These are phyloP conservation scores for Guaruba guarouba DNA, from an alignment of 2,113 vertebrate species.

Conservation along the genomic window DNA sequence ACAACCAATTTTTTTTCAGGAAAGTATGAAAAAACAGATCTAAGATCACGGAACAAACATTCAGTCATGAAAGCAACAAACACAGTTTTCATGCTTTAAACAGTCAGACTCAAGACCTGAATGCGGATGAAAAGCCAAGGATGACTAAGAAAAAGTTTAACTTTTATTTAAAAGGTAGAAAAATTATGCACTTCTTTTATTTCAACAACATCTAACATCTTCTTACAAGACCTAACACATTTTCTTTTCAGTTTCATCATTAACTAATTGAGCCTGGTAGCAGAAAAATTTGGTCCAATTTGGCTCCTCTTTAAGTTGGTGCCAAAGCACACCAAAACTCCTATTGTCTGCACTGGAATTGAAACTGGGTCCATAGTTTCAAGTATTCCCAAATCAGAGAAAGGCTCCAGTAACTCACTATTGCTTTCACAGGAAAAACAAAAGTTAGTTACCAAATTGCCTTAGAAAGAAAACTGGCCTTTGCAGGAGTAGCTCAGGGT, in stretches of 20 bases:
- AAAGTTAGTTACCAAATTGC: background rate
- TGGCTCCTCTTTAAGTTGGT: background rate
- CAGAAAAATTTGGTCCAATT: background rate
- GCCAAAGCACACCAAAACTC: background rate
- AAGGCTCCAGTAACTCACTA: background rate
- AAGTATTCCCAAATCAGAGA: background rate
- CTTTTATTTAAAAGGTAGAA: background rate
- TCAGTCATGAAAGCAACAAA: background rate
- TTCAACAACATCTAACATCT: background rate
- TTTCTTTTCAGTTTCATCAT: background rate
- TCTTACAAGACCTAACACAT: background rate
- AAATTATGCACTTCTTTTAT: background rate
- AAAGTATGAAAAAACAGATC: background rate
- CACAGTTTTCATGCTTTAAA: background rate
- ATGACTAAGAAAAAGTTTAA: background rate
- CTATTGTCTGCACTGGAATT: rapidly evolving
- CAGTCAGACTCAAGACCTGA: background rate
- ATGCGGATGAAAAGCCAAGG: background rate
- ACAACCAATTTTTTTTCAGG: background rate
- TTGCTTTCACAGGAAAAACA: background rate
- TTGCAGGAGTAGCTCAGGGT: background rate
- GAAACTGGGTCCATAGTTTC: background rate
- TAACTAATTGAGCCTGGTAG: background rate
- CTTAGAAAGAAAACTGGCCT: background rate
- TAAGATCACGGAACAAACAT: background rate